Evolutionary conservation across 2,113 vertebrate genomes (phyloP).

Genomic region (Ictidomys tridecemlineatus): DNA sequence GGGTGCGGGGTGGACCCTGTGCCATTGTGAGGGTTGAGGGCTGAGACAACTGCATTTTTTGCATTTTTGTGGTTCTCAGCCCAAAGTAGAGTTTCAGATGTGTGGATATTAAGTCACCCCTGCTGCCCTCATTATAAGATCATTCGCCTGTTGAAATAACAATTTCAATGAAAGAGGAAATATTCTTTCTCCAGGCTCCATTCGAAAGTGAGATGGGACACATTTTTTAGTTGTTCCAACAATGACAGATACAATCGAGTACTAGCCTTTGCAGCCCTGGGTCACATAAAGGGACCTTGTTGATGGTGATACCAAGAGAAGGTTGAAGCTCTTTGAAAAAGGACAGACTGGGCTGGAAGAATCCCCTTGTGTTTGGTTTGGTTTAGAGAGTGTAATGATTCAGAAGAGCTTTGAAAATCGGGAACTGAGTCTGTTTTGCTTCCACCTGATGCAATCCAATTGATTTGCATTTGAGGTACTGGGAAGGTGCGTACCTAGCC

Average conservation of each 20-base stretch:
- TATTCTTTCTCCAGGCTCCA: neutral
- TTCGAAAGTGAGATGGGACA: neutral
- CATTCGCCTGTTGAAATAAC: neutral
- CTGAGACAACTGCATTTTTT: neutral
- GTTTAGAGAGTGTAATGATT: constrained; percentile 4
- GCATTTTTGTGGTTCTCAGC: neutral
- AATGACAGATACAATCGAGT: neutral
- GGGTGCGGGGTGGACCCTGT: neutral
- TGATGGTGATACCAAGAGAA: neutral
- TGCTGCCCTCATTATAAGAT: neutral
- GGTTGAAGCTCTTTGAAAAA: neutral
- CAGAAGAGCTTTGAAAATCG: neutral
- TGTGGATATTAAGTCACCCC: neutral
- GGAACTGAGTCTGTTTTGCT: neutral
- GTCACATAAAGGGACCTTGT: neutral
- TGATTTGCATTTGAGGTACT: neutral
- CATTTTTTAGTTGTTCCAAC: neutral
- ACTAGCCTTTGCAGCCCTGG: neutral
- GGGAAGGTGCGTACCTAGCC: neutral
- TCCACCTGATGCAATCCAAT: neutral
- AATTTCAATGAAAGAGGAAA: neutral
- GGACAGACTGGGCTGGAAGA: neutral
- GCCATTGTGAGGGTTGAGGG: neutral
- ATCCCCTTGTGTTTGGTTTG: neutral
- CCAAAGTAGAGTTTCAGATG: constrained; percentile 37